Evolutionary conservation across 2,888 invertebrate species (phyloP).

Genomic region (Marasmarcha lunaedactyla): DNA sequence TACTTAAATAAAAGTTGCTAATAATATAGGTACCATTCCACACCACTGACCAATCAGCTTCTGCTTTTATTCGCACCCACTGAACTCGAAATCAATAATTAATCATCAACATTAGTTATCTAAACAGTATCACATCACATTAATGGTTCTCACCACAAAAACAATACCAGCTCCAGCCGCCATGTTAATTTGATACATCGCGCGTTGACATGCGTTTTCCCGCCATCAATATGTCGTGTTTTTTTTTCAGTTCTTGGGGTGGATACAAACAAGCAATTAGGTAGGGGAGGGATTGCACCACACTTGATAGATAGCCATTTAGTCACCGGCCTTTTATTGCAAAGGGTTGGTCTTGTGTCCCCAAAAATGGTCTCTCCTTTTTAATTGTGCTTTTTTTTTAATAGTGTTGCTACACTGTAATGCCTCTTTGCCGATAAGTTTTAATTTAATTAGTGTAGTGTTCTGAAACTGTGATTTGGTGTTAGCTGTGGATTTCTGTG

Average conservation of each 20-base stretch:
- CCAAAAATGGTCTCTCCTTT: slow-evolving; percentile 16
- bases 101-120: slow-evolving; percentile 4
- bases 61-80: too few species aligned
- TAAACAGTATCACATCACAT: slow-evolving; percentile 30
- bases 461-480: slow-evolving; percentile 49
- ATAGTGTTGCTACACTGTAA: slow-evolving; percentile 31
- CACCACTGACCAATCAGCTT: too few species aligned
- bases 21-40: too few species aligned
- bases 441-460: slow-evolving; percentile 63
- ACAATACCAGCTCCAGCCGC: slow-evolving; percentile 40
- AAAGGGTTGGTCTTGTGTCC: slow-evolving; percentile 38
- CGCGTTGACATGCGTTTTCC: slow-evolving; percentile 54
- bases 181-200: slow-evolving; percentile 46
- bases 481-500: slow-evolving; percentile 29
- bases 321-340: slow-evolving; percentile 49
- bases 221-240: slow-evolving; percentile 65
- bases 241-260: slow-evolving; percentile 62
- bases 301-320: slow-evolving; percentile 53
- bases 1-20: too few species aligned
- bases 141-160: slow-evolving; percentile 55
- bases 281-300: slow-evolving; percentile 56
- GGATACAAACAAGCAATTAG: slow-evolving; percentile 69
- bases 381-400: slow-evolving; percentile 21
- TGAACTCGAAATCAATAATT: not conserved
- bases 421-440: slow-evolving; percentile 38